A percentile compares a stretch with the other conserved stretches of the same genome.
phyloP scores from a whole-genome alignment of 1,140 invertebrate genomes.

The Drosophila micromelanica region DNA sequence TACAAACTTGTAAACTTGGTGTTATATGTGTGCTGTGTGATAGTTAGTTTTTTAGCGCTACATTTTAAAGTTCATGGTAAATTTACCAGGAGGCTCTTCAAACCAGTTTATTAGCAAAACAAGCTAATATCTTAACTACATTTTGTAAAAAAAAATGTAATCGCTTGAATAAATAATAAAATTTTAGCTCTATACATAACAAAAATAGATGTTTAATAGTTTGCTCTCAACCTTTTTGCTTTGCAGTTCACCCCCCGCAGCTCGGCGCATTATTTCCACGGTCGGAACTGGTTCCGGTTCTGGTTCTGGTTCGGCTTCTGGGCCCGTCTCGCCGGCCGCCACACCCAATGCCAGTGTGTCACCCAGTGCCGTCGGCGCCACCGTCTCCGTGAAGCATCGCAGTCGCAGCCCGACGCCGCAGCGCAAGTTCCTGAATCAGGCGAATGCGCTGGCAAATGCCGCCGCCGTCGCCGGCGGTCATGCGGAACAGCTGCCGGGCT shows the following conservation, averaged over 20 bases:
- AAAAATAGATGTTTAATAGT: too few species aligned
- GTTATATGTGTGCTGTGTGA: too few species aligned
- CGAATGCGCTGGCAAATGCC: conserved; percentile 26
- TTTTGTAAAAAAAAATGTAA: too few species aligned
- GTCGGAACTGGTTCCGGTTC: conserved; percentile 23
- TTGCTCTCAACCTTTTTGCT: too few species aligned
- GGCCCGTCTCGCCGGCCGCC: conserved; percentile 11
- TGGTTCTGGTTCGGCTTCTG: background rate
- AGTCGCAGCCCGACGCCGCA: conserved; percentile 86
- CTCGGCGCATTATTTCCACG: conserved; percentile 65
- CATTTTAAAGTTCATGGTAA: too few species aligned
- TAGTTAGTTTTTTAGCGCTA: too few species aligned
- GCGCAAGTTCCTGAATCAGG: conserved; percentile 72
- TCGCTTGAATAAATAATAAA: too few species aligned
- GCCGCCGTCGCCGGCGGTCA: background rate
- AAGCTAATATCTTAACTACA: too few species aligned
- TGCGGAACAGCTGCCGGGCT: conserved; percentile 33
- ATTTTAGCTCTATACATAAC: too few species aligned
- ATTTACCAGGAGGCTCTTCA: too few species aligned
- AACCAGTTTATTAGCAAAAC: too few species aligned
- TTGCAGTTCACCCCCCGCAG: conserved; percentile 76
- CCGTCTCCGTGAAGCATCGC: conserved; percentile 79
- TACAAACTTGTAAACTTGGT: too few species aligned
- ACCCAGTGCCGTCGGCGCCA: conserved; percentile 17
- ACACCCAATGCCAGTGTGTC: conserved; percentile 32